Conservation (phyloP, 2,888 invertebrate genomes). For the Dorcus parallelipipedus region DNA sequence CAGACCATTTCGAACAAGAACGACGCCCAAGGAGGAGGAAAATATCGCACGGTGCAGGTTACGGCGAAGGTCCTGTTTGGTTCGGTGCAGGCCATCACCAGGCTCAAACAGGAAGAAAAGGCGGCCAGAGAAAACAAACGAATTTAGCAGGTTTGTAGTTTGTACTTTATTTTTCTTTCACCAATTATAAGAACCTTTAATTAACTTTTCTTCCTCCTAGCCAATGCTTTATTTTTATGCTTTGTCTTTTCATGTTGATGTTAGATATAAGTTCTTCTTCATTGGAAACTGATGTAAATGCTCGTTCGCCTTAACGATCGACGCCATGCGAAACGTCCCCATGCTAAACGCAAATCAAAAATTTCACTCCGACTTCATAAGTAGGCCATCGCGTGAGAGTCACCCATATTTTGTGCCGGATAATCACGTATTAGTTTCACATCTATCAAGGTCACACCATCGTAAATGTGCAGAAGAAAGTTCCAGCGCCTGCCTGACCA, state of each 20-base stretch:
- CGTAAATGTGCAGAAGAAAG: conserved; percentile 12
- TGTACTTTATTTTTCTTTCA: background rate
- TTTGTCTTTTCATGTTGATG: too few species aligned
- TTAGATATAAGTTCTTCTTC: too few species aligned
- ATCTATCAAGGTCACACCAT: conserved; percentile 11
- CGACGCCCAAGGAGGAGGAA: conserved; percentile 29
- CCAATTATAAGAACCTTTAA: background rate
- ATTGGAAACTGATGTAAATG: too few species aligned
- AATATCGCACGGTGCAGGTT: conserved; percentile 53
- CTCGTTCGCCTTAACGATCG: too few species aligned
- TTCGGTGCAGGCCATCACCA: conserved; percentile 69
- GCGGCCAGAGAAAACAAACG: conserved; percentile 61
- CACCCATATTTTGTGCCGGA: conserved; percentile 1
- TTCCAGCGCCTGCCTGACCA: conserved; percentile 5
- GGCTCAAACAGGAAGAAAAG: conserved; percentile 69
- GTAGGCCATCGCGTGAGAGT: conserved; percentile 3
- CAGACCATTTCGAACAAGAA: conserved; percentile 28
- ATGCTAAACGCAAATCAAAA: too few species aligned
- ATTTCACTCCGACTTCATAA: background rate
- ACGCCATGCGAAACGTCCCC: too few species aligned
- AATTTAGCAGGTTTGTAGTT: conserved; percentile 37
- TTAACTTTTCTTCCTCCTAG: too few species aligned
- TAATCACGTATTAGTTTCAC: conserved; percentile 2
- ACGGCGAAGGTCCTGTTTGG: conserved; percentile 73
- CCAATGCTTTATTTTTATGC: too few species aligned